Evolutionary conservation across 2,888 invertebrate genomes (phyloP).

Genomic region (Perizoma affinitatum): DNA sequence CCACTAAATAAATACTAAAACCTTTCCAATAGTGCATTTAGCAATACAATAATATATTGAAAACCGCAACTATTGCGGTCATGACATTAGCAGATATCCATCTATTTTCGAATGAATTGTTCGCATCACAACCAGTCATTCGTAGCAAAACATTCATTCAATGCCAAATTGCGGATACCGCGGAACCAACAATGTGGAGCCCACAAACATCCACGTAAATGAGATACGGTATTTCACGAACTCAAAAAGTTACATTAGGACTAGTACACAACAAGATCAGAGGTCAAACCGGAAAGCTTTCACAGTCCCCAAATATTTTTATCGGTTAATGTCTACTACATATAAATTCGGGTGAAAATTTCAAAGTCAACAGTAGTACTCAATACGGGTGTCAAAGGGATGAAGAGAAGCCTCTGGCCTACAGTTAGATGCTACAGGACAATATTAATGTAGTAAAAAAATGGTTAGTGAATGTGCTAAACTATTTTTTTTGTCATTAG

Average conservation of each 20-base stretch:
- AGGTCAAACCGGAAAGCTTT: slow-evolving; percentile 13
- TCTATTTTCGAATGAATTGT: slow-evolving; percentile 16
- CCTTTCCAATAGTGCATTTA: neutral
- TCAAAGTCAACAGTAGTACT: too few relatives aligned
- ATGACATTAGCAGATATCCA: slow-evolving; percentile 10
- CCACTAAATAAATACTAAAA: too few relatives aligned
- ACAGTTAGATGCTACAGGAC: too few relatives aligned
- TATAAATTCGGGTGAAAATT: too few relatives aligned
- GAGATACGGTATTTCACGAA: slow-evolving; percentile 28
- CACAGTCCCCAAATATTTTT: slow-evolving; percentile 12
- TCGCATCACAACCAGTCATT: slow-evolving; percentile 13
- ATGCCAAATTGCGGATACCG: slow-evolving; percentile 22
- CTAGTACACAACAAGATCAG: slow-evolving; percentile 3
- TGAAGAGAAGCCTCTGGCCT: too few relatives aligned
- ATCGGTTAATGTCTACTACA: neutral
- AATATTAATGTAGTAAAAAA: too few relatives aligned
- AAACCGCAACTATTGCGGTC: slow-evolving; percentile 14
- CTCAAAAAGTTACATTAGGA: slow-evolving; percentile 16
- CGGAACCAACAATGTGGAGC: slow-evolving; percentile 25
- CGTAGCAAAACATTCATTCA: slow-evolving; percentile 32
- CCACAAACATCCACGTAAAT: slow-evolving; percentile 41
- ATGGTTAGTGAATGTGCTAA: too few relatives aligned
- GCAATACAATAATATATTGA: neutral
- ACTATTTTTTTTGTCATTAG: too few relatives aligned
- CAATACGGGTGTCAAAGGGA: too few relatives aligned